Evolutionary conservation across 1,140 invertebrate genomes (phyloP), one percentile per base, ranked within the genome.

Genomic region (Solenopsis invicta): DNA sequence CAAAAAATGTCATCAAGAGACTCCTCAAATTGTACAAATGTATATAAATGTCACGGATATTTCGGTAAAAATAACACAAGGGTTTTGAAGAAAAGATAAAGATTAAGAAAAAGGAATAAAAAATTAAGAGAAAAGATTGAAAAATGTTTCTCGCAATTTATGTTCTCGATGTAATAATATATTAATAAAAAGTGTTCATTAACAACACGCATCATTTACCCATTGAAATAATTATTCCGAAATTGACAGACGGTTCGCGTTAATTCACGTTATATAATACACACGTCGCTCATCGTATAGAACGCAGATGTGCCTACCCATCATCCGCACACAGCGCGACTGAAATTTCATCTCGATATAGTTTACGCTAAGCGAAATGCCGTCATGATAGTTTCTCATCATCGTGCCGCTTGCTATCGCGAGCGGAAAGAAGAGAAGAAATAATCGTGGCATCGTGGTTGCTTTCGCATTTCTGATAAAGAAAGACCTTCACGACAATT

Each of bases 271-370:
- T 41, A 71, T 18, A 71, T 69, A 75, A 82, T 76, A 75, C 41
- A 24, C 45, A 18, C 54, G 56, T 50, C 87, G 84, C 67, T 76
- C 29, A 76, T 87, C 90, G 89, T 88, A 87, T 85, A 87, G 54
- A 8, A 41, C 34, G 66, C 81, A 86, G 84, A 89, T 90, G 87
- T 54, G 59, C 18, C 50, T 12, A 62, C 50, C 24, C 18, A 67
- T 66, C 66, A 18, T 24, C 37, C 41, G 16, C 29, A 29, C 29
- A 29, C 56, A n/a, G 41, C 10, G 52, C 74, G 77, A 86, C 88
- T 93, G 91, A 92, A 94, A 94, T 93, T 93, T 93, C 91, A 93
- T 88, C 88, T 82, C 78, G 56, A 62, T 80, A 72, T 87, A 61
- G 67, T 77, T 88, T 72, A 48, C 69, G 45, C 41, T 61, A 50